Evolutionary conservation across 1,140 invertebrate genomes (phyloP).

Genomic region (Zaprionus taronus): DNA sequence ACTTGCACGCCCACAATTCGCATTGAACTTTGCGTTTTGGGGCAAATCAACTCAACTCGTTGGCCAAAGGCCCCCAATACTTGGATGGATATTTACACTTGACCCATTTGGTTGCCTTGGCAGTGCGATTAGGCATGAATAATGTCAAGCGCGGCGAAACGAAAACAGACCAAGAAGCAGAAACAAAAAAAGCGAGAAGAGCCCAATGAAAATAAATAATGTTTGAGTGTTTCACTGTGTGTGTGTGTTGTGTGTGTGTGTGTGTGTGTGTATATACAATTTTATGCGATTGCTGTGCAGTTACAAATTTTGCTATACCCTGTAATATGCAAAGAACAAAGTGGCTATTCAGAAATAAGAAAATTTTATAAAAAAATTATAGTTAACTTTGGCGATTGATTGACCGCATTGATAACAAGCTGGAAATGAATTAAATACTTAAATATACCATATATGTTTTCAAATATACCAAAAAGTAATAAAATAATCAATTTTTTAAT

Average conservation of each 20-base stretch:
- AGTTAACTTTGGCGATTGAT: not conserved
- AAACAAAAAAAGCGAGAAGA: slow-evolving; percentile 34
- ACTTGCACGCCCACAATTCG: slow-evolving; percentile 38
- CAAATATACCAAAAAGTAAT: too few species aligned
- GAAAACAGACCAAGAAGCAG: slow-evolving; percentile 6
- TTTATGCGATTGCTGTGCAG: slow-evolving; percentile 21
- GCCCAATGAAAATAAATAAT: slow-evolving; percentile 45
- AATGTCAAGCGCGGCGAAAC: slow-evolving; percentile 52
- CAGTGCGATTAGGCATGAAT: slow-evolving; percentile 49
- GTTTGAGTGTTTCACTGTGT: slow-evolving; percentile 14
- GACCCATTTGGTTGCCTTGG: slow-evolving; percentile 61
- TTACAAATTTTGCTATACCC: slow-evolving; percentile 24
- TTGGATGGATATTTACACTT: slow-evolving; percentile 56
- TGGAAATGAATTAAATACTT: too few species aligned
- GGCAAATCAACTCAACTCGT: slow-evolving; percentile 29
- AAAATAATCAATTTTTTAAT: too few species aligned
- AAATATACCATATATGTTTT: too few species aligned
- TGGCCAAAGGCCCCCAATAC: slow-evolving; percentile 26
- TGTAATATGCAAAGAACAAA: not conserved
- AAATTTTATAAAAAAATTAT: not conserved
- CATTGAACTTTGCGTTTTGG: slow-evolving; percentile 48
- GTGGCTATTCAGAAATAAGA: not conserved
- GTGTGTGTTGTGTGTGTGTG: slow-evolving; percentile 10
- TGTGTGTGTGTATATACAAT: slow-evolving; percentile 9
- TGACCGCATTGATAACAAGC: too few species aligned